Evolutionary conservation across 2,888 invertebrate genomes (phyloP).

Genomic region (Lycophotia porphyrea): DNA sequence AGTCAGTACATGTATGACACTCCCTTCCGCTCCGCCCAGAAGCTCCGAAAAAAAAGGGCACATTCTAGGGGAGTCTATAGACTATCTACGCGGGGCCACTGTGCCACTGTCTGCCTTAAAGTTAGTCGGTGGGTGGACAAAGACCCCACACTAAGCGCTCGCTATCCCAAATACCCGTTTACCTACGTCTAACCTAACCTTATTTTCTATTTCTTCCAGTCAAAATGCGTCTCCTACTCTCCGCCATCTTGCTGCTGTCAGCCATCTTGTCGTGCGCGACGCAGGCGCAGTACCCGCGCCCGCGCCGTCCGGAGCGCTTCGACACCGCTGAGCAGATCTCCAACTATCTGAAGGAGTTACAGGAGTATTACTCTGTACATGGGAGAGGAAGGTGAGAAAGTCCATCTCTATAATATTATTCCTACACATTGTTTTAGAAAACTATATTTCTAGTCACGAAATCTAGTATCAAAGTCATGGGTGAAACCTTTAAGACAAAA

Average conservation of each 20-base stretch:
- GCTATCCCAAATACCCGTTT: neutral
- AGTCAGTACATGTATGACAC: too few relatives aligned
- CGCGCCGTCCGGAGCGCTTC: conserved; percentile 87
- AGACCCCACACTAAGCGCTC: neutral
- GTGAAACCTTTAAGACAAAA: neutral
- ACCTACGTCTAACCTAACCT: neutral
- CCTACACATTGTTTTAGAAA: neutral
- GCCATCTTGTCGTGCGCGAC: conserved; percentile 81
- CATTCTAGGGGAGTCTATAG: neutral
- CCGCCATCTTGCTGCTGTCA: conserved; percentile 81
- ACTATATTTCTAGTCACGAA: neutral
- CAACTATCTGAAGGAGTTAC: conserved; percentile 86
- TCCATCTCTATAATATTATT: neutral
- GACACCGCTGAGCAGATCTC: conserved; percentile 87
- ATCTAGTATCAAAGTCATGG: neutral
- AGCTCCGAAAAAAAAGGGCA: too few relatives aligned
- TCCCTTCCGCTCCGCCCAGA: too few relatives aligned
- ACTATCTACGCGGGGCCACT: neutral
- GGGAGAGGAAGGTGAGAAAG: conserved; percentile 82
- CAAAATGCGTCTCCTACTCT: conserved; percentile 79
- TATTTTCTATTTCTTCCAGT: conserved; percentile 58
- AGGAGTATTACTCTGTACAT: conserved; percentile 87
- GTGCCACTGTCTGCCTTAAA: neutral
- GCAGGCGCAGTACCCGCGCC: conserved; percentile 85
- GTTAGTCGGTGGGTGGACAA: too few relatives aligned